These are phyloP conservation scores for Pogonognathellus flavescens DNA, from an alignment of 1,140 invertebrate species.

Conservation along the genomic window DNA sequence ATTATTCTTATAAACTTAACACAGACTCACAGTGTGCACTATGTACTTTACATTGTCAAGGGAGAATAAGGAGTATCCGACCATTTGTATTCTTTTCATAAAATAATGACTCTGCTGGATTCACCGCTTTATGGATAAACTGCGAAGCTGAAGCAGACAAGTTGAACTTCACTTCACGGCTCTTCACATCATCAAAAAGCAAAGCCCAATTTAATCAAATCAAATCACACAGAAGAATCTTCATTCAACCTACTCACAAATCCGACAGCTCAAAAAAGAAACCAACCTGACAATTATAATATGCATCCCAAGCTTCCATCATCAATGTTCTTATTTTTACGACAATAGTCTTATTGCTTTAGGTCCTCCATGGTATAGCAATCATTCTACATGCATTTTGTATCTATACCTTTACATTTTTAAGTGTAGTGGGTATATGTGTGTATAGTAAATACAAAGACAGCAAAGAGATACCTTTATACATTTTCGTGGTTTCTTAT, in stretches of 20 bases:
- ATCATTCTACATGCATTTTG: too few species aligned
- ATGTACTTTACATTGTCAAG: background rate
- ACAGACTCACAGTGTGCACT: background rate
- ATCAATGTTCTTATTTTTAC: background rate
- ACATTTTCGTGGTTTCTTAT: too few species aligned
- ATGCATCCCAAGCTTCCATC: background rate
- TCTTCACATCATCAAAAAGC: conserved; percentile 17
- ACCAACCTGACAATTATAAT: conserved; percentile 12
- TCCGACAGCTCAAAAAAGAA: conserved; percentile 22
- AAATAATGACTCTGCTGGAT: conserved; percentile 53
- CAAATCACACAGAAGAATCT: conserved; percentile 20
- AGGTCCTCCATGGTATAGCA: too few species aligned
- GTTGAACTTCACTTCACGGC: conserved; percentile 9
- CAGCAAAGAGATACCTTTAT: too few species aligned
- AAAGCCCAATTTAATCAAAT: conserved; percentile 11
- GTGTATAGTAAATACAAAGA: too few species aligned
- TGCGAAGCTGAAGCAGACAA: background rate
- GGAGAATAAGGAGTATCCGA: background rate
- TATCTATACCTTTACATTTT: background rate
- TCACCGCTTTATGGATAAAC: conserved; percentile 41
- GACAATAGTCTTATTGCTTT: too few species aligned
- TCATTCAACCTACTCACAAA: background rate
- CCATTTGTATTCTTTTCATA: conserved; percentile 10
- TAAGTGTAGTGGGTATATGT: background rate
- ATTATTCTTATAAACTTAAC: conserved; percentile 3